These are phyloP conservation scores for Xanthorhoe spadicearia DNA, from an alignment of 2,888 invertebrate genomes.

Conservation along the genomic window DNA sequence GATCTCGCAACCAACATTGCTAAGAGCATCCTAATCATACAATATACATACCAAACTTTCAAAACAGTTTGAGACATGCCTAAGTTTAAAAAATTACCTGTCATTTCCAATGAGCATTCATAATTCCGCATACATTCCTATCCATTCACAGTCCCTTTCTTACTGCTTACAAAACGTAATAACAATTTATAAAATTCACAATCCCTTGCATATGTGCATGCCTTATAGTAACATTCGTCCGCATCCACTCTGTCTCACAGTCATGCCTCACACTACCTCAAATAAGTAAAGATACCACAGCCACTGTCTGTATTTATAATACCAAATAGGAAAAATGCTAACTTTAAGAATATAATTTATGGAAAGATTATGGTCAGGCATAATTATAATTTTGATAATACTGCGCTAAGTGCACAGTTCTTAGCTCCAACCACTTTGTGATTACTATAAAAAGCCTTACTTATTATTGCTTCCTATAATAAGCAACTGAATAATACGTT, in stretches of 20 bases:
- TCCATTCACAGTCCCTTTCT: slow-evolving; percentile 65
- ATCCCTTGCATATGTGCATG: slow-evolving; percentile 84
- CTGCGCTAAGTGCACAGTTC: slow-evolving; percentile 76
- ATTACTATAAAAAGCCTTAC: slow-evolving; percentile 33
- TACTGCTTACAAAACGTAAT: slow-evolving; percentile 77
- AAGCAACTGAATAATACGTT: slow-evolving; percentile 30
- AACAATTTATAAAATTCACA: slow-evolving; percentile 83
- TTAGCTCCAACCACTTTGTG: slow-evolving; percentile 45
- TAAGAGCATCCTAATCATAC: slow-evolving; percentile 74
- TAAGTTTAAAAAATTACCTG: slow-evolving; percentile 77
- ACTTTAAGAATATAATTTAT: slow-evolving; percentile 72
- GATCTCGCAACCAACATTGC: slow-evolving; percentile 67
- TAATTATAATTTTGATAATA: slow-evolving; percentile 65
- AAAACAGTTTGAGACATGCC: slow-evolving; percentile 71
- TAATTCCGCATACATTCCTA: slow-evolving; percentile 32
- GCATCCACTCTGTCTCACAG: slow-evolving; percentile 67
- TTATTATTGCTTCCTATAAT: slow-evolving; percentile 38
- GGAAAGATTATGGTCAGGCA: slow-evolving; percentile 78
- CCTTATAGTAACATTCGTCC: slow-evolving; percentile 80
- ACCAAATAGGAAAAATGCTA: slow-evolving; percentile 84
- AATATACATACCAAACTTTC: slow-evolving; percentile 72
- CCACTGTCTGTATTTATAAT: slow-evolving; percentile 85
- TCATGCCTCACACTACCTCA: slow-evolving; percentile 73
- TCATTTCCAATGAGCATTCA: slow-evolving; percentile 60
- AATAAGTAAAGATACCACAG: slow-evolving; percentile 84